Evolutionary conservation across 1,140 invertebrate species (phyloP).

Genomic region (Formica selysi): DNA sequence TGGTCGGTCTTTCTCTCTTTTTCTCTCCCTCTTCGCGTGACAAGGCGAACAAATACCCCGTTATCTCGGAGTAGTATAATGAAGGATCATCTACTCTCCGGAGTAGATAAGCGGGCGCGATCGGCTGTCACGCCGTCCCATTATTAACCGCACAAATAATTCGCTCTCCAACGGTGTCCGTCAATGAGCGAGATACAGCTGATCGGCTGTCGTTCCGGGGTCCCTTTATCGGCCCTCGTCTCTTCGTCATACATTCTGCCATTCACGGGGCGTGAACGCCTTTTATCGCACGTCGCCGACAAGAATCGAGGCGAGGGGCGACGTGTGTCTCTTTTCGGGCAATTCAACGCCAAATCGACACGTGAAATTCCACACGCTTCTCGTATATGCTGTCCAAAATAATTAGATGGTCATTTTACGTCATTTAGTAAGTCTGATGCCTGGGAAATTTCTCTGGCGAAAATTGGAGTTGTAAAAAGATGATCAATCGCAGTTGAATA

Average conservation of each 20-base stretch:
- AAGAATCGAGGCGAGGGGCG: slow-evolving; percentile 60
- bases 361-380: too few relatives aligned
- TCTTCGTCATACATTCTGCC: slow-evolving; percentile 69
- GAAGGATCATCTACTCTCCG: slow-evolving; percentile 51
- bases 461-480: too few relatives aligned
- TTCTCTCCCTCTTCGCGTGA: not conserved
- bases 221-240: slow-evolving; percentile 67
- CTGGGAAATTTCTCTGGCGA: not conserved
- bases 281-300: slow-evolving; percentile 71
- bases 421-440: not conserved
- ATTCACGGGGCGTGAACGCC: slow-evolving; percentile 67
- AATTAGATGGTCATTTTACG: slow-evolving; percentile 9
- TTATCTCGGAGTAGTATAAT: slow-evolving; percentile 31
- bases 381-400: not conserved
- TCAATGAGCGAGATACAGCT: slow-evolving; percentile 58
- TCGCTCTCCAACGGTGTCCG: slow-evolving; percentile 61
- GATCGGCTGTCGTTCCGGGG: slow-evolving; percentile 60
- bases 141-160: slow-evolving; percentile 74
- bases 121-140: slow-evolving; percentile 65
- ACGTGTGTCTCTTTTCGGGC: slow-evolving; percentile 51
- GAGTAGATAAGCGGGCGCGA: slow-evolving; percentile 67
- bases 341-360: slow-evolving; percentile 49
- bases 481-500: not conserved
- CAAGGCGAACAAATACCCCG: slow-evolving; percentile 40
- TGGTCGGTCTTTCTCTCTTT: not conserved